Evolutionary conservation across 2,888 invertebrate genomes (phyloP).

Genomic region (Eugnorisma glareosa): DNA sequence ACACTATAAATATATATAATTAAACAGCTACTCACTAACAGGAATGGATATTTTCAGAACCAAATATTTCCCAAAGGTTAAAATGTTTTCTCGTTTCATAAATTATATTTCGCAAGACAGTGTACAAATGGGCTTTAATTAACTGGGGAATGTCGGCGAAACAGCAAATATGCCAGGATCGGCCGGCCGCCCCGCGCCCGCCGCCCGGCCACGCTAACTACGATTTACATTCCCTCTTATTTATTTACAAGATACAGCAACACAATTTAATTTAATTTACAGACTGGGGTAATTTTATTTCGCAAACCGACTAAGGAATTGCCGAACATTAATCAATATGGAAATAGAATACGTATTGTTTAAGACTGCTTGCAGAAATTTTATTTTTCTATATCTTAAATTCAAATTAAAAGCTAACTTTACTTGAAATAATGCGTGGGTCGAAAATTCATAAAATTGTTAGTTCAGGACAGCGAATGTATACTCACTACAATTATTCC

Average conservation of each 20-base stretch:
- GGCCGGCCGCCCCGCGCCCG: conserved; percentile 72
- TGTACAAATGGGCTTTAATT: conserved; percentile 89
- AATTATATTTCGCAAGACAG: conserved; percentile 88
- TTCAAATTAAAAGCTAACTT: neutral
- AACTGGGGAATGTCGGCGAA: conserved; percentile 88
- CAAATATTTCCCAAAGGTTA: conserved; percentile 78
- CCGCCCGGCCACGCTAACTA: conserved; percentile 79
- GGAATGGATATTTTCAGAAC: conserved; percentile 70
- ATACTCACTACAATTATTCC: conserved; percentile 55
- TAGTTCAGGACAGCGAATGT: conserved; percentile 6
- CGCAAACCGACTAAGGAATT: conserved; percentile 47
- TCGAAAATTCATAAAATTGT: neutral
- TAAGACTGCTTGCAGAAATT: neutral
- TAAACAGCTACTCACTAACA: conserved; percentile 42
- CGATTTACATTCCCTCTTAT: conserved; percentile 85
- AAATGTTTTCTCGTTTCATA: conserved; percentile 84
- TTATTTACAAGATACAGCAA: conserved; percentile 81
- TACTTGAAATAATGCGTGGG: neutral
- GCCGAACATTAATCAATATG: conserved; percentile 54
- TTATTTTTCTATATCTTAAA: neutral
- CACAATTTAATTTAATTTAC: conserved; percentile 78
- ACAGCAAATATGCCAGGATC: conserved; percentile 86
- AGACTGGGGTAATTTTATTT: conserved; percentile 70
- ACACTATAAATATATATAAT: conserved; percentile 14
- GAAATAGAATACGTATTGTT: conserved; percentile 27